Evolutionary conservation across 2,888 invertebrate genomes (phyloP), one percentile per base, ranked within the genome.

Genomic region (Ephialtes manifestator): DNA sequence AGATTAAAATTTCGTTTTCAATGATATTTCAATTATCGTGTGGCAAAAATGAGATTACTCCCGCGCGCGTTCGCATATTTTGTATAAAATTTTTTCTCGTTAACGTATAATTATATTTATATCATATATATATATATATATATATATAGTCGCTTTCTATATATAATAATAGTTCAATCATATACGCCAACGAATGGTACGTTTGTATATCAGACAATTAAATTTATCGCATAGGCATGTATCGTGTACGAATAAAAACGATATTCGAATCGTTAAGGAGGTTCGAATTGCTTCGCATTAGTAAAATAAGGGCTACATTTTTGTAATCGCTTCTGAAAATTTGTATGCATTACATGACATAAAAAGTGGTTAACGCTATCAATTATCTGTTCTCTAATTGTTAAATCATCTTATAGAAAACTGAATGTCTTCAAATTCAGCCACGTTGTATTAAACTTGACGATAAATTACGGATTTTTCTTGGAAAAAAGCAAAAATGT

Each of bases 71-170:
- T 43, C 48, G 55, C 76, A 58, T 76, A 67, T 72, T 80, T 58
- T 80, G 84, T 84, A 80, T 71, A 80, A 80, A 84, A 84, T 76
- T 80, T 84, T 15, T 74, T 53, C 15, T 55, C 48, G 31, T 67
- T 70, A 43, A 82, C 53, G 81, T 58, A 63, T 51, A 51, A 51
- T 53, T 71, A 71, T 35, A 75, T 48, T 46, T 28, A n/a, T n/a
- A n/a, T n/a, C n/a, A n/a, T n/a, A n/a, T n/a, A n/a, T n/a, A n/a
- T n/a, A n/a, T n/a, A n/a, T n/a, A n/a, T n/a, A 43, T 75, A 70
- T 55, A 46, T 67, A 60, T 71, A 53, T 20, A 43, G 58, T 72
- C 72, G 72, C 58, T 28, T 28, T 60, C 31, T 60, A 46, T 74
- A 55, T 76, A 71, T 77, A 77, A 71, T 55, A 8, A 65, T 71